A percentile compares a stretch with the other conserved stretches of the same genome.
Conservation (phyloP, 2,113 vertebrate genomes). For the Tringa solitaria region DNA sequence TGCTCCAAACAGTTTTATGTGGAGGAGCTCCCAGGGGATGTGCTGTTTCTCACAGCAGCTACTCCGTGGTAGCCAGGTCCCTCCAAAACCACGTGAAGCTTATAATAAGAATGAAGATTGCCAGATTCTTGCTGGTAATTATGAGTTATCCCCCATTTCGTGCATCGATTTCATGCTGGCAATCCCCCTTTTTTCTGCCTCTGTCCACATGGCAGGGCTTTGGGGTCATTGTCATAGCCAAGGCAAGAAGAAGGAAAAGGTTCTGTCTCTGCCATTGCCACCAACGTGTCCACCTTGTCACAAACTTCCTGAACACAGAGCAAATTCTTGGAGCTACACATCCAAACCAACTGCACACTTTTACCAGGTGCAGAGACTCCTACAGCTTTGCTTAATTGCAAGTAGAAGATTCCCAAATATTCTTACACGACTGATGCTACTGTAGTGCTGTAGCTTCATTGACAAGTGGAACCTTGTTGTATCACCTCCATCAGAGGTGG, state of each 20-base stretch:
- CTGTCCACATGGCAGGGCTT: neutral
- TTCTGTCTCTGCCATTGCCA: neutral
- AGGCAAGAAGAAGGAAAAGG: neutral
- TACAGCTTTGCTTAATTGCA: neutral
- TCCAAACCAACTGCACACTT: neutral
- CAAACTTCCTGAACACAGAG: neutral
- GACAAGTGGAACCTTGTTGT: neutral
- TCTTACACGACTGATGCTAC: neutral
- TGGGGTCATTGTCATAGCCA: neutral
- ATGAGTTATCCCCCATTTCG: neutral
- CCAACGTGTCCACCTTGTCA: neutral
- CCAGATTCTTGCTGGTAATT: neutral
- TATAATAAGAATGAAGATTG: neutral
- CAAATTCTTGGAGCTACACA: neutral
- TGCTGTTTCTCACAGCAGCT: neutral
- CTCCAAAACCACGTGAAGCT: neutral
- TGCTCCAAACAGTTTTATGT: neutral
- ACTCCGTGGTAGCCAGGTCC: neutral
- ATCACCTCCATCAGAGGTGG: neutral
- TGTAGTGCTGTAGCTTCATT: neutral
- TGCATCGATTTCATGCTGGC: neutral
- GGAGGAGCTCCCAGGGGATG: neutral
- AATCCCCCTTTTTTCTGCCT: neutral
- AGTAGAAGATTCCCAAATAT: neutral
- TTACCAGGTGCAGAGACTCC: neutral